Evolutionary conservation across 1,140 invertebrate genomes (phyloP).

Genomic region (Sinella curviseta): DNA sequence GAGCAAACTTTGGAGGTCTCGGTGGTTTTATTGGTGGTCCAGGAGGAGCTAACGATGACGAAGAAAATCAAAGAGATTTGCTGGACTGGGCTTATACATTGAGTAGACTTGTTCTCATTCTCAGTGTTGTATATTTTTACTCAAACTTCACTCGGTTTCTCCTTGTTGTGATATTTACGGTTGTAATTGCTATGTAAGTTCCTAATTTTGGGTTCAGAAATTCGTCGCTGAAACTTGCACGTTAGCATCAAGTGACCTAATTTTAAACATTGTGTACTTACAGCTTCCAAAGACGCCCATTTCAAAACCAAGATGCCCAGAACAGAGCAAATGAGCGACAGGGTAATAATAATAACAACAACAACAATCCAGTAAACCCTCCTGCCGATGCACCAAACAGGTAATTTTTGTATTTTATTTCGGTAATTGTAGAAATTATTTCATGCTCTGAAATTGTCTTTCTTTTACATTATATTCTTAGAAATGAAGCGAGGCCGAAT

Average conservation of each 20-base stretch:
- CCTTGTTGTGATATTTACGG: slow-evolving; percentile 46
- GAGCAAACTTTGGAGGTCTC: not conserved
- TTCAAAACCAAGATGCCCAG: slow-evolving; percentile 15
- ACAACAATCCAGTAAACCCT: not conserved
- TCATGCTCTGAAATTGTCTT: not conserved
- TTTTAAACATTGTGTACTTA: not conserved
- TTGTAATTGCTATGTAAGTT: slow-evolving; percentile 45
- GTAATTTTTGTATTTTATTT: not conserved
- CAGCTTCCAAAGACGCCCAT: slow-evolving; percentile 31
- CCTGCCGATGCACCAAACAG: not conserved
- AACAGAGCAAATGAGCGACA: not conserved
- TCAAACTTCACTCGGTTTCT: slow-evolving; percentile 47
- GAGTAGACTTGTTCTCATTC: slow-evolving; percentile 42
- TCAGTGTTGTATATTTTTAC: slow-evolving; percentile 49
- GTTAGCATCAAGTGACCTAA: not conserved
- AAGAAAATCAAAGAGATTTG: slow-evolving; percentile 44
- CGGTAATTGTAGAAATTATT: not conserved
- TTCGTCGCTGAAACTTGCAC: not conserved
- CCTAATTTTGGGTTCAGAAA: not conserved
- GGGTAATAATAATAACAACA: slow-evolving; percentile 12
- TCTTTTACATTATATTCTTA: not conserved
- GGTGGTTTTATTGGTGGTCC: slow-evolving; percentile 1
- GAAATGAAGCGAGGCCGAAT: slow-evolving; percentile 21
- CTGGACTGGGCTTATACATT: slow-evolving; percentile 49
- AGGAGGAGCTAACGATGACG: slow-evolving; percentile 34